Base-by-base conservation (phyloP, 2,113 vertebrate species). In the Macrotus californicus region DNA sequence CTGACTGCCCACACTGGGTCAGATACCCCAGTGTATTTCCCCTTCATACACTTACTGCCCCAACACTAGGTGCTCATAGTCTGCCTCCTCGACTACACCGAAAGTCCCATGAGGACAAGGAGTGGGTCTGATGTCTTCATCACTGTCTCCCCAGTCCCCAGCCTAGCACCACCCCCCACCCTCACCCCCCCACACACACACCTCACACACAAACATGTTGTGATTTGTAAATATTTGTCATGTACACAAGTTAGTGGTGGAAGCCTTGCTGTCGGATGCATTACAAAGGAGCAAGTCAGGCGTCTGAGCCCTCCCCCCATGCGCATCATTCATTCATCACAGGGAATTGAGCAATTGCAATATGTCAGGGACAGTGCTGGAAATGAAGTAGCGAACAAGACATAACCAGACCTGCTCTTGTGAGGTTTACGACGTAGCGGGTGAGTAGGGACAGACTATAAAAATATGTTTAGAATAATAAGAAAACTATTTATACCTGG, bases 71-170 rank as follows among this genome's bases (percentile, higher is more conserved):
- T 9, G 4, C 69, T 69, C 79, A 26, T n/a, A 50, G 43, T 34
- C 46, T 34, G 29, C 21, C 15, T 21, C 52, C 6, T 26, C 6
- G 0, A 0, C 13, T 12, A 12, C 85, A 13, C 52, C 0, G 0
- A 22, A 76, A 15, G 56, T 22, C 89, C 24, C 11, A 0, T 2
- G 52, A 75, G 21, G 50, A 66, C 66, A 15, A 85, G 61, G 66
- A 24, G 4, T 19, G 36, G 64, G 39, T 34, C 69, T 24, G 79
- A 41, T 19, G 21, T 24, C 73, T 69, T 64, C 64, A 6, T 31
- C 16, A 9, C 16, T 0, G 12, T 52, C 54, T 8, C 34, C 9
- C 36, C 39, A 36, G n/a, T 7, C 34, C 59, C 50, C 16, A 6
- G 41, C 46, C 34, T 69, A 48, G 56, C 72, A 16, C n/a, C 36